Evolutionary conservation across 2,888 invertebrate genomes (phyloP), one percentile per base, ranked within the genome.

Genomic region (Sturmia bella): DNA sequence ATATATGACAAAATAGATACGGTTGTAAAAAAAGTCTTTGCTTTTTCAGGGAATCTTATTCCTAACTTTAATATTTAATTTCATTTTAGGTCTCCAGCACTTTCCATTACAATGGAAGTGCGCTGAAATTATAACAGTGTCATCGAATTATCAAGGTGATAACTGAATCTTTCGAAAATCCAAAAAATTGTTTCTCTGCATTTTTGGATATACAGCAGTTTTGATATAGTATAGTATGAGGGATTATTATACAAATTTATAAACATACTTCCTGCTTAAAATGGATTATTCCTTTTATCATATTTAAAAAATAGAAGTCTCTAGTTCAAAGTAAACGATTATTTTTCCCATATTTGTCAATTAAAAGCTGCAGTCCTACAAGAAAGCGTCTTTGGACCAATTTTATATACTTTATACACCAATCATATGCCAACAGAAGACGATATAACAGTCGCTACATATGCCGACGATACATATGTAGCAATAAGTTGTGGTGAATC

Each of bases 141-240:
- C 70, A 57, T 13, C 19, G 54, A n/a, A 54, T 72, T 37, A n/a
- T 57, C 11, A 52, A 61, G 0, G 57, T 17, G 12, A 50, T 50
- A 70, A 59, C 37, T 15, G 45, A 59, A 5, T 48, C 57, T n/a
- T 70, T 59, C 12, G 70, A 70, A 41, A 70, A 59, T 21, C n/a
- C 48, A 59, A 57, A 70, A 17, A 50, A 21, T 48, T 70, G 59
- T 59, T 48, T 37, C 21, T 21, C 48, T 48, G 21, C 50, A 17
- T 70, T 70, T 52, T 43, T 69, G 27, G 54, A 70, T 70, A 21
- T 57, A 19, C 56, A 70, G 27, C 66, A 66, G 39, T 37, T 50
- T 66, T 15, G 21, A 50, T 19, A 43, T 27, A 61, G 24, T 61
- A 4, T 27, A 27, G 43, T 43, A 61, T 4, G 43, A 45, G 3